Base-by-base conservation (phyloP, 2,888 invertebrate genomes). In the Nineta flava region DNA sequence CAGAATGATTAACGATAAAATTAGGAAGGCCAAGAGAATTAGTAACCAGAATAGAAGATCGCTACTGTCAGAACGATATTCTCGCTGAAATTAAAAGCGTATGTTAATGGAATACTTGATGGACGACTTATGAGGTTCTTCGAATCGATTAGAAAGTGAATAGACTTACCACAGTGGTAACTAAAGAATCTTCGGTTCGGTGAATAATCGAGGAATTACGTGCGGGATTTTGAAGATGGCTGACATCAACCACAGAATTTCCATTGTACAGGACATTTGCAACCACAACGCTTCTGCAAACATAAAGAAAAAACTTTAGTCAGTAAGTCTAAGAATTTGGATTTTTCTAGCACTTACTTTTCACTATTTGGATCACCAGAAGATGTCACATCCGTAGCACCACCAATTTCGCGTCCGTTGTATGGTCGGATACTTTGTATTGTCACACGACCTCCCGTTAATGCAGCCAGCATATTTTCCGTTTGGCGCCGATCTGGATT, bases 361-460 rank as follows among this genome's bases (percentile, higher is more conserved):
- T 77, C 76, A 60, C 74, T 75, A 63, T 73, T 70, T 61, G 70
- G 62, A 56, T 64, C 71, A 50, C 69, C 69, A 46, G 71, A 66
- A 26, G 26, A 3, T 55, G 60, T 70, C 32, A 71, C 64, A 63
- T 76, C 75, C 50, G 73, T 71, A 47, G 71, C 75, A 26, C 26
- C 26, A 44, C 72, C 73, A 45, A 73, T 72, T 52, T 75, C 74
- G 53, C 67, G 68, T 0, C 76, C 74, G 57, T 65, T 72, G 57
- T 84, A 81, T 1, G 85, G 82, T 53, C 81, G 76, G 43, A 87
- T 79, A 50, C 83, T 80, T 58, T 83, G 74, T 50, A 90, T 83
- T 46, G 75, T 77, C 1, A 88, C 84, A 62, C 77, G 79, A 3
- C 84, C 86, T 2, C 90, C 90, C 1, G 90, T 87, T 42, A 87